These are phyloP conservation scores for Erinaceus europaeus DNA, from an alignment of 2,113 vertebrate genomes.

Conservation along the genomic window DNA sequence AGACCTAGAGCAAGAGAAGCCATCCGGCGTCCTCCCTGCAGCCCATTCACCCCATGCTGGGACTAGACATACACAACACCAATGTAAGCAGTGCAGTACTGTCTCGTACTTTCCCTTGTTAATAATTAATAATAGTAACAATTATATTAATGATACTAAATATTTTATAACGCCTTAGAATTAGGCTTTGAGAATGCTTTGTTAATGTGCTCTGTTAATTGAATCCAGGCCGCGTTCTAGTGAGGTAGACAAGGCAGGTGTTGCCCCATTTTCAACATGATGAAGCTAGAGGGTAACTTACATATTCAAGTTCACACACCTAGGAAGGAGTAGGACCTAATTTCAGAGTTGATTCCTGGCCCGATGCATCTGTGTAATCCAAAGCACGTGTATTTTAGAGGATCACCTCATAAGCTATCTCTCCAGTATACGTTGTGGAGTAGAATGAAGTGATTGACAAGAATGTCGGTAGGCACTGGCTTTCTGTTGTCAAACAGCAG, in stretches of 20 bases:
- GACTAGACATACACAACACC: slow-evolving; percentile 68
- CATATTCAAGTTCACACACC: slow-evolving; percentile 9
- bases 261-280: background rate
- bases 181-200: slow-evolving; percentile 47
- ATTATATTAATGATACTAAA: slow-evolving; percentile 64
- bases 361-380: slow-evolving; percentile 4
- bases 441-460: background rate
- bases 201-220: slow-evolving; percentile 31
- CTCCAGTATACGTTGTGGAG: background rate
- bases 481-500: slow-evolving; percentile 25
- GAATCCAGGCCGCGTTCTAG: background rate
- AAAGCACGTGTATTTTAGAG: slow-evolving; percentile 17
- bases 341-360: slow-evolving; percentile 5
- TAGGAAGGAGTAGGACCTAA: slow-evolving; percentile 15
- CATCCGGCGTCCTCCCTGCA: slow-evolving; percentile 70
- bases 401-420: slow-evolving; percentile 8
- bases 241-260: background rate
- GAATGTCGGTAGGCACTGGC: slow-evolving; percentile 22
- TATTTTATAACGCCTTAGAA: slow-evolving; percentile 50
- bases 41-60: slow-evolving; percentile 69
- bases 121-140: slow-evolving; percentile 52
- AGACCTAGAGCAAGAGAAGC: slow-evolving; percentile 74
- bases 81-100: slow-evolving; percentile 73
- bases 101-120: slow-evolving; percentile 65
- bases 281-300: background rate